These are phyloP conservation scores for Lissocephala sabroskyi DNA, from an alignment of 2,888 invertebrate genomes.

Conservation along the genomic window DNA sequence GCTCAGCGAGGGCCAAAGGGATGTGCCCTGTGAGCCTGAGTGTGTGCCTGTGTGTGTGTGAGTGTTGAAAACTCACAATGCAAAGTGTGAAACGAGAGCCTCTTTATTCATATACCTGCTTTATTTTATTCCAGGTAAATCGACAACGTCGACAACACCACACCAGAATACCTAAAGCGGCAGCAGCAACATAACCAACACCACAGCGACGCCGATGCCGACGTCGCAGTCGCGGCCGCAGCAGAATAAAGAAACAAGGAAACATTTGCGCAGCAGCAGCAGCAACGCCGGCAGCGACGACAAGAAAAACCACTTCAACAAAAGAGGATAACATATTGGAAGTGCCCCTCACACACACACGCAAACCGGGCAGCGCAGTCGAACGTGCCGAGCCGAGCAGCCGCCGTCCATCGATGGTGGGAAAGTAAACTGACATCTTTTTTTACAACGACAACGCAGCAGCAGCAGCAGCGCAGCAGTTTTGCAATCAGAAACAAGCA, in stretches of 20 bases:
- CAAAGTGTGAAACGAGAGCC: conserved; percentile 62
- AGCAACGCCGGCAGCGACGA: conserved; percentile 34
- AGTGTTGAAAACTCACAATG: conserved; percentile 35
- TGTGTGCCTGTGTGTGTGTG: not conserved
- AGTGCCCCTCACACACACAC: conserved; percentile 32
- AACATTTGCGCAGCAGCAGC: conserved; percentile 59
- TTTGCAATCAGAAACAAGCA: conserved; percentile 46
- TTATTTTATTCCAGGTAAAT: conserved; percentile 63
- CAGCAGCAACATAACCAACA: conserved; percentile 25
- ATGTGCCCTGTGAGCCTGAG: not conserved
- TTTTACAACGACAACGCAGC: conserved; percentile 30
- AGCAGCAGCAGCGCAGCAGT: conserved; percentile 28
- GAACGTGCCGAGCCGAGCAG: conserved; percentile 25
- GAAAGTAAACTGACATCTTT: conserved; percentile 64
- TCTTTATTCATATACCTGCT: conserved; percentile 61
- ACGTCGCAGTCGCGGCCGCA: too few relatives aligned
- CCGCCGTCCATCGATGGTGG: conserved; percentile 38
- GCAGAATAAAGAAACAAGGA: conserved; percentile 62
- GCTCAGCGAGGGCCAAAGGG: conserved; percentile 13
- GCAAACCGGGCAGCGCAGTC: conserved; percentile 10
- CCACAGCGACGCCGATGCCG: too few relatives aligned
- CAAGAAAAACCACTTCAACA: conserved; percentile 66
- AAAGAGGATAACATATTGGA: conserved; percentile 65
- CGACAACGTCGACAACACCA: conserved; percentile 50
- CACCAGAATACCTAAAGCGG: conserved; percentile 54